Percentiles rank a stretch among this genome's conserved stretches.
Conservation (phyloP, 2,113 vertebrate species). For the Conger conger region DNA sequence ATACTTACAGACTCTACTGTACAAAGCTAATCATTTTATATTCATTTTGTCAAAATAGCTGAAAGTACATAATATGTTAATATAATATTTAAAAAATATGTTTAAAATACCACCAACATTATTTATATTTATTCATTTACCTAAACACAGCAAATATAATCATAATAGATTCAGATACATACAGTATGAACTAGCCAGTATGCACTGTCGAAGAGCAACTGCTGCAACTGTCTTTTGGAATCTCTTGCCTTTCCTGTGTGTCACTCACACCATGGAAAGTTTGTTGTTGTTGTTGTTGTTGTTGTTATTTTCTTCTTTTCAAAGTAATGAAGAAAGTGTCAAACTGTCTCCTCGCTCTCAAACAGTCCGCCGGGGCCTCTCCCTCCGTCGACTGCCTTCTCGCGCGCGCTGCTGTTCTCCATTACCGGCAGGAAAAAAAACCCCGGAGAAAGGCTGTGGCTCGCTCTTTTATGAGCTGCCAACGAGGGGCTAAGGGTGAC, state of each 20-base stretch:
- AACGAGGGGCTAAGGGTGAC: constrained; percentile 5
- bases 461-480: neutral
- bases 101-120: too few relatives aligned
- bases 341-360: neutral
- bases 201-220: neutral
- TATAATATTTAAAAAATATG: too few relatives aligned
- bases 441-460: neutral
- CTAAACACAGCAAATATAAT: too few relatives aligned
- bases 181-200: too few relatives aligned
- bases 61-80: too few relatives aligned
- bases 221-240: neutral
- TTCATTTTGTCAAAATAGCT: too few relatives aligned
- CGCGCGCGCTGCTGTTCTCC: neutral
- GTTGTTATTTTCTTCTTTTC: neutral
- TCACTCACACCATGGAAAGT: neutral
- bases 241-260: neutral
- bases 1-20: too few relatives aligned
- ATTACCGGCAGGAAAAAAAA: neutral
- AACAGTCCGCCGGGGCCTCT: neutral
- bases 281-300: neutral
- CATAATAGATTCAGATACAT: too few relatives aligned
- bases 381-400: neutral
- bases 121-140: too few relatives aligned
- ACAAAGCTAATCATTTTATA: too few relatives aligned
- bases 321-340: constrained; percentile 3